A percentile compares a stretch with the other conserved stretches of the same genome.
Evolutionary conservation across 2,113 vertebrate species (phyloP).

Genomic region (Campylorhamphus procurvoides): DNA sequence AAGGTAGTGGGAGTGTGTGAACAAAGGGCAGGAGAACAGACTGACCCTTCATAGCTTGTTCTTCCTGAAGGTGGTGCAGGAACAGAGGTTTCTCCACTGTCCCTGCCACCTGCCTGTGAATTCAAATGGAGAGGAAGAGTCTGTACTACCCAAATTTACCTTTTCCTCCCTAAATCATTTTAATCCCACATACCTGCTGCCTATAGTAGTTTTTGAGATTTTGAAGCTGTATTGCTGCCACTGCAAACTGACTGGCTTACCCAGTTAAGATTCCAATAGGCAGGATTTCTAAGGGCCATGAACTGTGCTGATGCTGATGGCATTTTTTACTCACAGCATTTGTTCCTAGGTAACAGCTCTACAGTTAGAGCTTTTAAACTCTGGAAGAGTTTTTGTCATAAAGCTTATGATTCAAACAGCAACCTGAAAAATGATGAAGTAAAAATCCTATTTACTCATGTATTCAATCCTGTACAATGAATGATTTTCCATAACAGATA

Average conservation of each 20-base stretch:
- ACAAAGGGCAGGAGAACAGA: background rate
- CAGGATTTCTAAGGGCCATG: background rate
- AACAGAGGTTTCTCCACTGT: background rate
- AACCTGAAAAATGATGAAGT: background rate
- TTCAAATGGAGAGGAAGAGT: background rate
- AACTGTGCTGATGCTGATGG: background rate
- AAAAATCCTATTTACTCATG: background rate
- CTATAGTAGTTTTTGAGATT: background rate
- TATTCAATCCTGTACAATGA: background rate
- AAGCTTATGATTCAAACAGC: background rate
- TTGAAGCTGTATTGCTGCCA: background rate
- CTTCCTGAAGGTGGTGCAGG: background rate
- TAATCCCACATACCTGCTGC: background rate
- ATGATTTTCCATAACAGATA: background rate
- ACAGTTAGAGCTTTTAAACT: background rate
- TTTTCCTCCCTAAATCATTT: background rate
- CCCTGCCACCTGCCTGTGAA: background rate
- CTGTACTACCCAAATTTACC: background rate
- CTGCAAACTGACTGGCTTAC: background rate
- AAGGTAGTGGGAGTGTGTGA: background rate
- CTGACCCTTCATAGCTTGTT: background rate
- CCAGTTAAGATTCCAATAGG: background rate
- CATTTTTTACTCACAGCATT: background rate
- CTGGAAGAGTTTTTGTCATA: background rate
- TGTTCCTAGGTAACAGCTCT: background rate